Conservation (phyloP, 2,797 vertebrate genomes). For the Peromyscus nudipes region DNA sequence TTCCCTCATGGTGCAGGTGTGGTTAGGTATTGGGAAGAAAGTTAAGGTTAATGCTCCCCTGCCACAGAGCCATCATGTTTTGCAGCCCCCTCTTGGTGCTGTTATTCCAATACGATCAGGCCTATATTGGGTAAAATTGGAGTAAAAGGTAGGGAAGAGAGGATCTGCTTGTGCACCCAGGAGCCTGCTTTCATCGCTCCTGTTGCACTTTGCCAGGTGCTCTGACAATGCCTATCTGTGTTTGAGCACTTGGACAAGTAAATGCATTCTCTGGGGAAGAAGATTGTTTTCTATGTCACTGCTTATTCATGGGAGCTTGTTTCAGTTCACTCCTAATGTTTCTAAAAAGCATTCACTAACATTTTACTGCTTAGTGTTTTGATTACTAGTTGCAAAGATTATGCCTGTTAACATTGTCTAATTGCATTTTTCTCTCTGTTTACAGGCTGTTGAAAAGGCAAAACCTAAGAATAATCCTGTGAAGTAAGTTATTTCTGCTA, state of each 20-base stretch:
- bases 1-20: conserved; percentile 63
- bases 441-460: conserved; percentile 92
- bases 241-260: not conserved
- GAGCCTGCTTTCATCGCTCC: not conserved
- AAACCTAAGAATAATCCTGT: conserved; percentile 92
- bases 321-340: not conserved
- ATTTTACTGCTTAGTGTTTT: conserved; percentile 52
- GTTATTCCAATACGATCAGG: conserved; percentile 35
- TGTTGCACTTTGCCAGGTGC: not conserved
- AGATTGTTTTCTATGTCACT: not conserved
- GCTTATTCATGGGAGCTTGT: conserved; percentile 35
- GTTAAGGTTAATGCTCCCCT: conserved; percentile 30
- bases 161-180: not conserved
- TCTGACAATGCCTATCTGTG: not conserved
- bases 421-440: conserved; percentile 87
- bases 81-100: fast-evolving
- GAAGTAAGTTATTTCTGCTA: conserved; percentile 91
- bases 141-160: not conserved
- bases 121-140: fast-evolving
- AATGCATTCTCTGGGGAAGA: not conserved
- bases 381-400: conserved; percentile 68
- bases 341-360: conserved; percentile 50
- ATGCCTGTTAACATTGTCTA: conserved; percentile 79
- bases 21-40: conserved; percentile 56
- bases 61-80: not conserved